Conservation (phyloP, 2,113 vertebrate genomes). For the human (Homo sapiens) region GRCh38 chrX:32025501-32026000, state of each 20-base stretch:
- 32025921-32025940: constrained; percentile 52
- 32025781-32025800: constrained; percentile 32
- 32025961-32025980: constrained; percentile 39
- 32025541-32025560: neutral
- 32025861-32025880: neutral
- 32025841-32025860: neutral
- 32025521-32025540: constrained; percentile 5
- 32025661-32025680: constrained; percentile 21
- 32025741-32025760: neutral
- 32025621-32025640: constrained; percentile 29
- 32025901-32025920: constrained; percentile 14
- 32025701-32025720: neutral
- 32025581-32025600: constrained; percentile 30
- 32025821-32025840: neutral
- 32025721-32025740: neutral
- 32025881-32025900: neutral
- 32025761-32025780: neutral
- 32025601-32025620: neutral
- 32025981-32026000: constrained; percentile 36
- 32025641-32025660: constrained; percentile 19
- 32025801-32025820: neutral
- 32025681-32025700: constrained; percentile 46
- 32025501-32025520: neutral
- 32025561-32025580: neutral
- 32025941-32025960: constrained; percentile 44